A percentile compares a stretch with the other conserved stretches of the same genome.
Evolutionary conservation across 1,140 invertebrate species (phyloP).

Genomic region (Drosophila pectinifera): DNA sequence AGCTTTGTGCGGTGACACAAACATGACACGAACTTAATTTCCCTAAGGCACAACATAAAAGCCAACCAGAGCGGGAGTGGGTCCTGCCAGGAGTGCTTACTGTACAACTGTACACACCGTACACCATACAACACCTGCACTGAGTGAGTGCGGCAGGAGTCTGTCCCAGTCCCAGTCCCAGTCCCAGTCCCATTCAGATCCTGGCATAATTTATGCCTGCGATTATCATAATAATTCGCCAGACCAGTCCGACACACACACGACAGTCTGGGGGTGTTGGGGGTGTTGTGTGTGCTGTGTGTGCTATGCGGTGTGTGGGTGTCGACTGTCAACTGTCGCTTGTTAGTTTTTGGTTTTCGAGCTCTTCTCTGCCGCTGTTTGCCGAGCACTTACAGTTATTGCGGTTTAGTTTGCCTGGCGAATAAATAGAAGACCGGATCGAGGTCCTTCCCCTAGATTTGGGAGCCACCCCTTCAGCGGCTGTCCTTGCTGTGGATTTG

Average conservation of each 20-base stretch:
- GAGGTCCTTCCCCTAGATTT: constrained; percentile 11
- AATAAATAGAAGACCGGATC: constrained; percentile 62
- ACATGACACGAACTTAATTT: constrained; percentile 83
- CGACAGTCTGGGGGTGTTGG: not conserved
- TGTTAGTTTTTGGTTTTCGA: constrained; percentile 46
- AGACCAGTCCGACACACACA: constrained; percentile 55
- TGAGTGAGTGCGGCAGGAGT: not conserved
- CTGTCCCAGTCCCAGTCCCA: not conserved
- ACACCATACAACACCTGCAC: constrained; percentile 10
- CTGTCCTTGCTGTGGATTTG: constrained; percentile 31
- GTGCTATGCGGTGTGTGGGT: constrained; percentile 8
- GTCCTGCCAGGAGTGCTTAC: constrained; percentile 17
- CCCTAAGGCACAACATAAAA: constrained; percentile 70
- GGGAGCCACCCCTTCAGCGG: not conserved
- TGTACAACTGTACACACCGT: no score
- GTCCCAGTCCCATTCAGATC: constrained; percentile 1
- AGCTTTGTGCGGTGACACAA: constrained; percentile 60
- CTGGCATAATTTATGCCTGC: constrained; percentile 75
- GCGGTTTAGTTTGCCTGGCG: constrained; percentile 74
- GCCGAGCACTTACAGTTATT: constrained; percentile 79
- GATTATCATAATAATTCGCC: constrained; percentile 81
- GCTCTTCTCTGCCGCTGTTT: constrained; percentile 54
- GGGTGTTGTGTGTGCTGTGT: no score
- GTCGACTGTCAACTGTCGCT: constrained; percentile 40
- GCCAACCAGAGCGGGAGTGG: constrained; percentile 17